Evolutionary conservation across 2,797 vertebrate species (phyloP).

Genomic region (Rhyacichthys aspro): DNA sequence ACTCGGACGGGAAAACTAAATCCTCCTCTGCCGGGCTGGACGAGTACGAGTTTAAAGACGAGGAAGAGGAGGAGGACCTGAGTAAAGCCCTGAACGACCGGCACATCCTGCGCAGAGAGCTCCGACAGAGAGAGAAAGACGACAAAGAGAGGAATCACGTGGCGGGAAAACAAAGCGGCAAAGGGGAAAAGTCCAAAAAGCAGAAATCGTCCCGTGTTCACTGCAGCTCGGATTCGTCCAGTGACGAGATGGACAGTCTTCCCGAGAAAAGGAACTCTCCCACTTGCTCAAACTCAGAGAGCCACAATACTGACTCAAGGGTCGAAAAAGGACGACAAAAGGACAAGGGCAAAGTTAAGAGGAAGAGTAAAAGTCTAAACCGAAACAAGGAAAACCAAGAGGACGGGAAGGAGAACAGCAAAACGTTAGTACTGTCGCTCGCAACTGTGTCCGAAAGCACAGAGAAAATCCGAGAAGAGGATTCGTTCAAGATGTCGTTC

Average conservation of each 20-base stretch:
- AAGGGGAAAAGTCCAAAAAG: slow-evolving; percentile 91
- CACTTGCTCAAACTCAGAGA: slow-evolving; percentile 83
- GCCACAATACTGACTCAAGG: slow-evolving; percentile 84
- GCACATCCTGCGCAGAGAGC: slow-evolving; percentile 90
- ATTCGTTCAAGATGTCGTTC: slow-evolving; percentile 95
- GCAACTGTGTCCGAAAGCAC: slow-evolving; percentile 84
- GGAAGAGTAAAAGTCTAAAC: slow-evolving; percentile 94
- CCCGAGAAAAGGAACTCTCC: slow-evolving; percentile 87
- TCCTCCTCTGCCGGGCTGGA: slow-evolving; percentile 90
- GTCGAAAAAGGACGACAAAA: slow-evolving; percentile 94
- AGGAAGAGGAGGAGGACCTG: slow-evolving; percentile 89
- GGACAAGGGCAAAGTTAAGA: slow-evolving; percentile 96
- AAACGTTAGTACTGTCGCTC: slow-evolving; percentile 84
- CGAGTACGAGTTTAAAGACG: slow-evolving; percentile 99
- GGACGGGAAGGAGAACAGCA: slow-evolving; percentile 92
- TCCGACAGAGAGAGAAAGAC: slow-evolving; percentile 88
- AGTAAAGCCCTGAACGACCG: slow-evolving; percentile 93
- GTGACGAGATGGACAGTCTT: slow-evolving; percentile 90
- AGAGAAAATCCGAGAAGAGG: slow-evolving; percentile 91
- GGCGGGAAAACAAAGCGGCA: slow-evolving; percentile 86
- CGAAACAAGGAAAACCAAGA: slow-evolving; percentile 99
- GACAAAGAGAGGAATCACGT: slow-evolving; percentile 87
- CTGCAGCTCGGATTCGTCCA: slow-evolving; percentile 95
- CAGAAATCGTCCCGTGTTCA: slow-evolving; percentile 87
- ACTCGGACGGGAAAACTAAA: slow-evolving; percentile 85